Percentiles rank a stretch among this genome's conserved stretches.
These are phyloP conservation scores for Enoplosus armatus DNA, from an alignment of 2,797 vertebrate species.

Conservation along the genomic window DNA sequence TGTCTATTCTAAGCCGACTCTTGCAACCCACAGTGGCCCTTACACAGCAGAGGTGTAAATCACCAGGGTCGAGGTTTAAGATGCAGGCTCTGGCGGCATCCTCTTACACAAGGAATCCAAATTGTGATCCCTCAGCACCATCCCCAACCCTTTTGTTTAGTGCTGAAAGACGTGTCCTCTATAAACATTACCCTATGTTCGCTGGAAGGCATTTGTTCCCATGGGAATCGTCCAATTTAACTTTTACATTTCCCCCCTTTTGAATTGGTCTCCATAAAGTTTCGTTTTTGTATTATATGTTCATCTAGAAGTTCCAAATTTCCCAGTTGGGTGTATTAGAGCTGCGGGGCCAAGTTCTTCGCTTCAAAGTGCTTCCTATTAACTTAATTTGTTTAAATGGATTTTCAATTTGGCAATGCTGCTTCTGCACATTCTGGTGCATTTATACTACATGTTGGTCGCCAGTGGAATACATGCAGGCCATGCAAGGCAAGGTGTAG, in stretches of 20 bases:
- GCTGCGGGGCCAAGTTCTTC: neutral
- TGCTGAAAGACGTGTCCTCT: constrained; percentile 26
- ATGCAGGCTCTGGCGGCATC: constrained; percentile 25
- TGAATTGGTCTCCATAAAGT: neutral
- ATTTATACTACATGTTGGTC: constrained; percentile 58
- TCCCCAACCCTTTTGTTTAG: constrained; percentile 5
- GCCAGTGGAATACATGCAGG: neutral
- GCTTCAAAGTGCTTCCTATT: neutral
- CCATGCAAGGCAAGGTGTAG: constrained; percentile 46
- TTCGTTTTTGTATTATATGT: neutral
- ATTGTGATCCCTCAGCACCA: neutral
- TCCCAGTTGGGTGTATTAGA: neutral
- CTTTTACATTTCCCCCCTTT: neutral
- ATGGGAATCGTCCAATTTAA: neutral
- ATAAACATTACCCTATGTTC: neutral
- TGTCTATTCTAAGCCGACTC: constrained; percentile 78
- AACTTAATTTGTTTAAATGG: no score
- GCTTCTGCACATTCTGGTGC: constrained; percentile 34
- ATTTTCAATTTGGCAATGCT: neutral
- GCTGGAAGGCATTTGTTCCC: neutral
- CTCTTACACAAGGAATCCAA: constrained; percentile 48
- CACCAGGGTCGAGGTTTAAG: constrained; percentile 50
- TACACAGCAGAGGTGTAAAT: constrained; percentile 53
- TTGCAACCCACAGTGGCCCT: constrained; percentile 47
- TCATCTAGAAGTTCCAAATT: neutral